Base-by-base conservation (phyloP, 92 coral and sea anemone species). In the Pocillopora grandis region DNA sequence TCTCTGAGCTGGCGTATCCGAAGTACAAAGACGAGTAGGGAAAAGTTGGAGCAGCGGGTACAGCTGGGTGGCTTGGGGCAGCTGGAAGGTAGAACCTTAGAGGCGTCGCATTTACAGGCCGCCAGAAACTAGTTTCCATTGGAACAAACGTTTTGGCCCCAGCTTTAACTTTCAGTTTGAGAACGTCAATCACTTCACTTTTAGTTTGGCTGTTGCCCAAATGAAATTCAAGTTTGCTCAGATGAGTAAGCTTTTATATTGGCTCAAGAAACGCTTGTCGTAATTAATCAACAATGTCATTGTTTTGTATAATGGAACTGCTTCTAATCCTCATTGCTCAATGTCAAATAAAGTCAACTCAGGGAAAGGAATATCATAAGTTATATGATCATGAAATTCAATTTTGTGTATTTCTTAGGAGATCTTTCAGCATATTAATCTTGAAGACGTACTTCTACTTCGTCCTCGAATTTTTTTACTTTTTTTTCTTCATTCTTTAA, bases 201-300 rank as follows among this genome's bases (percentile, higher is more conserved):
- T 4, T n/a, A 49, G 56, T 17, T n/a, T 19, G 52, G 20, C 72
- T 20, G 76, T 27, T 49, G 58, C 76, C 16, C 11, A 58, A 68
- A 66, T 23, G 56, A 66, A 36, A 81, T 70, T 81, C 68, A 81
- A 58, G 11, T 35, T 81, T 56, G 68, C 77, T 36, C 87, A 33
- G 57, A 66, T 84, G 62, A 75, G 75, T 57, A 63, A 76, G 56
- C 57, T 49, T 3, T 82, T 75, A 84, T 84, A 84, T 84, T 76
- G 87, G 62, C 62, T 36, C 49, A 17, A 10, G 49, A 42, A 27
- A 56, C 69, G 60, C n/a, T 52, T 70, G 85, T 80, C 75, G 65
- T 65, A 76, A 67, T 49, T 76, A 56, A 65, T 64, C 65, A 65
- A 84, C 66, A 58, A 66, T 27, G 66, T 31, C 20, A 73, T 62